Base-by-base conservation (phyloP, 37 sponge, comb jelly and placozoan species). In the Diacarnus erythraeanus region DNA sequence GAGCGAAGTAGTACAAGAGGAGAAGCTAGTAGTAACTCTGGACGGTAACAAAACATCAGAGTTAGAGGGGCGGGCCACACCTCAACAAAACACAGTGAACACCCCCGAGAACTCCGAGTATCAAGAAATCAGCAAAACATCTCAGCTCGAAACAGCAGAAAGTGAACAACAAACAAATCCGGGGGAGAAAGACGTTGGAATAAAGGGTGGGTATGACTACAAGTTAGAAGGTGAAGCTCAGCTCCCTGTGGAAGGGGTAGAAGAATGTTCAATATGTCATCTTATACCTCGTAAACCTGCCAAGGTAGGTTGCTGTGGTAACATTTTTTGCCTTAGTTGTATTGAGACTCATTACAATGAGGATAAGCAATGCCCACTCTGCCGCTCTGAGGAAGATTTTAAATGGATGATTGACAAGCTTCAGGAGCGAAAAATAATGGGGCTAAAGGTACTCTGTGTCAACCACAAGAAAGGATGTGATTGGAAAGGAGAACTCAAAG, bases 211-310 rank as follows among this genome's bases (percentile, higher is more conserved):
- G 25, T 72, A 72, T 47, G 54, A 72, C 17, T 72, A 38, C 34
- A 35, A 76, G 15, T 34, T 76, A 59, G 66, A 31, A 65, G 33
- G 31, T 31, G 66, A 30, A 10, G 66, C 29, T 27, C 27, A 23
- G 25, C 42, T 26, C 15, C 34, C 31, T 66, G n/a, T n/a, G 18
- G 67, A 9, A 5, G 31, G 31, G 2, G 31, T 51, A 18, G 51
- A 42, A 26, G 25, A 40, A 23, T 72, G 73, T 6, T 17, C 30
- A 43, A 44, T 72, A 72, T 72, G 73, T 40, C 27, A 47, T 8
- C 25, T 72, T 27, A 44, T 72, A 40, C 73, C 51, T 72, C 73
- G 73, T 2, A 44, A 44, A 21, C 73, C 73, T 3, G 12, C 38
- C 3, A 30, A 44, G 47, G 54, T 47, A 30, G 10, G 1, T 1